Evolutionary conservation across 30 jellyfish, hydroid and myxozoan genomes (phyloP), one percentile per base, ranked within the genome.

Genomic region (Turritopsis dohrnii): DNA sequence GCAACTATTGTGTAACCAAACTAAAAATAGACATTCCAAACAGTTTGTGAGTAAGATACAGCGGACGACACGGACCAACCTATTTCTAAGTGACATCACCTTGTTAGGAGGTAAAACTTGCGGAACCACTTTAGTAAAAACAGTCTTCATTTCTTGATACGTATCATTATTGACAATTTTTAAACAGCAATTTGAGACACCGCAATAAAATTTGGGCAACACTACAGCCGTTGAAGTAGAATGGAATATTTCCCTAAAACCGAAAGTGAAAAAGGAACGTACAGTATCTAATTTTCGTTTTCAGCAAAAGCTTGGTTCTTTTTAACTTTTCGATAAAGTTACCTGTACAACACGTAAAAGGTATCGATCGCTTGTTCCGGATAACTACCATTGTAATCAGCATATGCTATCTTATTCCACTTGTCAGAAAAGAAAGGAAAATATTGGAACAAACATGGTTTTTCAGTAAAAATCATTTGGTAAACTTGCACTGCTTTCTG

Each of bases 1-100:
- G 92, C 96, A 21, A 89, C 95, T 60, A 94, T 81, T 30, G 99
- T 94, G 86, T 94, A 94, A 8, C 99, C 99, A 75, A 77, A 71
- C 99, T 94, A 71, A 73, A 74, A 66, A 21, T 21, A 65, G n/a
- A n/a, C n/a, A n/a, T n/a, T n/a, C n/a, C n/a, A 41, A 5, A 41
- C 60, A 41, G 60, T 13, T 41, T 41, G n/a, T n/a, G n/a, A n/a
- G n/a, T n/a, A n/a, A n/a, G n/a, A n/a, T n/a, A n/a, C n/a, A n/a
- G n/a, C n/a, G n/a, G n/a, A n/a, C n/a, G n/a, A n/a, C n/a, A n/a
- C n/a, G n/a, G n/a, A n/a, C n/a, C n/a, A n/a, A n/a, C n/a, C n/a
- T n/a, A n/a, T 41, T 41, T 66, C 76, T 21, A 66, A 17, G 29
- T 17, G 17, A 8, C 29, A 21, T 3, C 79, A 87, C 98, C 98